These are phyloP conservation scores for Morpho deidamia DNA, from an alignment of 2,888 invertebrate genomes.

Conservation along the genomic window DNA sequence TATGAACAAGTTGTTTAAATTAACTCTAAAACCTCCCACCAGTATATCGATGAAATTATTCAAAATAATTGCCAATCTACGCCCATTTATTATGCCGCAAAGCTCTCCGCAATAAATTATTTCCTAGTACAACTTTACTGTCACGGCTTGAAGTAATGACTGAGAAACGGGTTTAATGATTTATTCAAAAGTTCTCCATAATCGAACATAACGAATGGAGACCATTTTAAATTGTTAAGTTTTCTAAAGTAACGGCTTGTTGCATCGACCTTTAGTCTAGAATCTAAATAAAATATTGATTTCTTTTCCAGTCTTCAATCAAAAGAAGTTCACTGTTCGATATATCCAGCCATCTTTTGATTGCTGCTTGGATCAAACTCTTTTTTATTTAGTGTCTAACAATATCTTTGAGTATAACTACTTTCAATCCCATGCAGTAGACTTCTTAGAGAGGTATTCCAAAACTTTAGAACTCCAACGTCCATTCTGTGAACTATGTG, in stretches of 20 bases:
- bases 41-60: constrained; percentile 6
- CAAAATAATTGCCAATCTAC: constrained; percentile 13
- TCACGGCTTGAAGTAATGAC: constrained; percentile 3
- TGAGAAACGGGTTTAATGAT: constrained; percentile 9
- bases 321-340: no score
- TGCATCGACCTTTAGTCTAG: background rate
- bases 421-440: no score
- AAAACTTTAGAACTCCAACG: no score
- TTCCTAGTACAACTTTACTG: constrained; percentile 11
- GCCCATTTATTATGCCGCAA: constrained; percentile 14
- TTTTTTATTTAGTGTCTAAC: no score
- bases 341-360: no score
- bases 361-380: no score
- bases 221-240: background rate
- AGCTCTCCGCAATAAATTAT: constrained; percentile 12
- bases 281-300: background rate
- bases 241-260: background rate
- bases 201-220: background rate
- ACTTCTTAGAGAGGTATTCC: no score
- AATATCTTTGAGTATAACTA: no score
- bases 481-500: no score
- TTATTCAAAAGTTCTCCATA: constrained; percentile 8
- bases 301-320: no score
- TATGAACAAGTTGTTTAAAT: background rate
- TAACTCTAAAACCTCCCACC: background rate